phyloP scores from a whole-genome alignment of 2,888 invertebrate genomes.

The Melieria picta region DNA sequence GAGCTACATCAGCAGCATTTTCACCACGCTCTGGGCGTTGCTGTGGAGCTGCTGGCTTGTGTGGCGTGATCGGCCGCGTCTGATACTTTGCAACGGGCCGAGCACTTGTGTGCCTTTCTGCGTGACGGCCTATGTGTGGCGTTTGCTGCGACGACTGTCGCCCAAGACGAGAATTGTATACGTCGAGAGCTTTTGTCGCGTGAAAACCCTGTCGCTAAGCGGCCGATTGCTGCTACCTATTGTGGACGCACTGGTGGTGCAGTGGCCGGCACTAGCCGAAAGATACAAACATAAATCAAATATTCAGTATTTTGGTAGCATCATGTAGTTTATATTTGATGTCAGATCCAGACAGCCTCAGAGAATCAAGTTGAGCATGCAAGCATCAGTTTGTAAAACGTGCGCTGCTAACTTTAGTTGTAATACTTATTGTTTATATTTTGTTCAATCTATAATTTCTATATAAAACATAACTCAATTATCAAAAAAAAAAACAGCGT shows the following conservation, averaged over 20 bases:
- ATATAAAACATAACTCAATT: too few relatives aligned
- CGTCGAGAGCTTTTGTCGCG: conserved; percentile 95
- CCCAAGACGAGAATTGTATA: conserved; percentile 81
- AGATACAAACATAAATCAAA: conserved; percentile 59
- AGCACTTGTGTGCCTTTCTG: conserved; percentile 96
- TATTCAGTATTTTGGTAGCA: conserved; percentile 80
- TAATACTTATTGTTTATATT: too few relatives aligned
- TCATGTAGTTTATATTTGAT: conserved; percentile 66
- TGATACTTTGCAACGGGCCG: conserved; percentile 93
- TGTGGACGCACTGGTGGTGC: conserved; percentile 89
- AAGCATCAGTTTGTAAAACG: too few relatives aligned
- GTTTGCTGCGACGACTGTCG: conserved; percentile 72
- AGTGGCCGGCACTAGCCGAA: conserved; percentile 82
- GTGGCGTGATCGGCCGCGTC: conserved; percentile 76
- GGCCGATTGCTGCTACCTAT: conserved; percentile 87
- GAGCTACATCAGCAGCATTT: conserved; percentile 80
- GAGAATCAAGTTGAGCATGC: too few relatives aligned
- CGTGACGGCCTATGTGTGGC: conserved; percentile 78
- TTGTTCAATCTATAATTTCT: too few relatives aligned
- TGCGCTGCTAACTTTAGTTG: too few relatives aligned
- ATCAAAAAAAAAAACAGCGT: too few relatives aligned
- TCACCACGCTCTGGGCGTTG: conserved; percentile 81
- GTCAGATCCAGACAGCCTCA: too few relatives aligned
- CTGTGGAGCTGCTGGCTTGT: conserved; percentile 76
- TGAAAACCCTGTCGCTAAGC: conserved; percentile 86